phyloP scores from a whole-genome alignment of 1,140 invertebrate genomes.

The Drosophila triauraria region DNA sequence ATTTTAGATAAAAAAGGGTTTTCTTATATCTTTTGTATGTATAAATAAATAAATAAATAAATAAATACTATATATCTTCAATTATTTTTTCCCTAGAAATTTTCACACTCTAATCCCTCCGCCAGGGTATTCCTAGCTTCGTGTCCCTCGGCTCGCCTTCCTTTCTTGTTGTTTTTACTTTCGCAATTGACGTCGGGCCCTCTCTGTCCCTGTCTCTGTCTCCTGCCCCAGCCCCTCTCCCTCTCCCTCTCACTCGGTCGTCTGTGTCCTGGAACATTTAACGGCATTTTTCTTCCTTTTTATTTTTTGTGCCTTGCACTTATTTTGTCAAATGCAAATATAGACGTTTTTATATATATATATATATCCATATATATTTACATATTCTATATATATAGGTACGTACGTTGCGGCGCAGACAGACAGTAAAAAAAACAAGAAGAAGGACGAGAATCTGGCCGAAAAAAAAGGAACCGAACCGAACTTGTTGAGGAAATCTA shows the following conservation, averaged over 20 bases:
- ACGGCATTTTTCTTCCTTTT: constrained; percentile 42
- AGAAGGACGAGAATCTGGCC: constrained; percentile 15
- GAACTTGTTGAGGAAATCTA: constrained; percentile 66
- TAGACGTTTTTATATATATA: constrained; percentile 67
- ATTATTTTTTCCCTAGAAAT: no score
- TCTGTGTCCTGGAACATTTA: constrained; percentile 54
- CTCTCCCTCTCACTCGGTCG: constrained; percentile 14
- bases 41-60: no score
- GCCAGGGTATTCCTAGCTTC: not conserved
- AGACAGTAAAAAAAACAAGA: constrained; percentile 42
- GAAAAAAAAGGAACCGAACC: constrained; percentile 16
- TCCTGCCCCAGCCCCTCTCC: constrained; percentile 1
- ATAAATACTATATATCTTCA: no score
- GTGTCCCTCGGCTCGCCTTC: not conserved
- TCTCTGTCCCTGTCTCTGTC: constrained; percentile 13
- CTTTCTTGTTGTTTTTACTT: constrained; percentile 57
- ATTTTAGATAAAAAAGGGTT: no score
- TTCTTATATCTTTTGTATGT: no score
- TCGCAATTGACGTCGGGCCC: constrained; percentile 20
- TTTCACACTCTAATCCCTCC: no score
- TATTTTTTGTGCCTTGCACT: constrained; percentile 61
- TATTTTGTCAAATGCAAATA: constrained; percentile 83
- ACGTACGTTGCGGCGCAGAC: constrained; percentile 43
- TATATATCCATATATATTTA: constrained; percentile 35
- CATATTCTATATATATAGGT: constrained; percentile 34